Conservation (phyloP, 2,113 vertebrate genomes). For the Ictalurus furcatus region DNA sequence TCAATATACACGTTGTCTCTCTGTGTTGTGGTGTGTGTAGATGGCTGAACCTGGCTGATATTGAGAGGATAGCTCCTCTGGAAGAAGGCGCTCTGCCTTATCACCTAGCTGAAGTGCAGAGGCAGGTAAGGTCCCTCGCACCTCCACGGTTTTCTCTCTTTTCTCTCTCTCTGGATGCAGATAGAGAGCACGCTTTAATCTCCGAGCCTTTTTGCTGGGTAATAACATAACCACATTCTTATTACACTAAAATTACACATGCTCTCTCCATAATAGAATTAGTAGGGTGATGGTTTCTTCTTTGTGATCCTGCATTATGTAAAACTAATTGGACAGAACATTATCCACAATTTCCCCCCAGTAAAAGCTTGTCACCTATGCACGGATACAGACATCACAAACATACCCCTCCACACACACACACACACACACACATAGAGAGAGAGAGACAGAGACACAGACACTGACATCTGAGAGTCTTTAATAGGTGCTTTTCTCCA, state of each 20-base stretch:
- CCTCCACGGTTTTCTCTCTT: constrained; percentile 2
- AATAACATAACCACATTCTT: constrained; percentile 56
- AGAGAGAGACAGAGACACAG: constrained; percentile 16
- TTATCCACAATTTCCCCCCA: constrained; percentile 71
- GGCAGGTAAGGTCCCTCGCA: constrained; percentile 75
- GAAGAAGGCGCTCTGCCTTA: constrained; percentile 89
- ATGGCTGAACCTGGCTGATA: constrained; percentile 88
- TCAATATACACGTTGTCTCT: background rate
- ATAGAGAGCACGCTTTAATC: constrained; percentile 50
- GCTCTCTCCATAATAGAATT: constrained; percentile 66
- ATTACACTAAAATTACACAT: constrained; percentile 60
- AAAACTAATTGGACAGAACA: constrained; percentile 73
- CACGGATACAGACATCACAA: constrained; percentile 68
- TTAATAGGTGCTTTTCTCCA: constrained; percentile 77
- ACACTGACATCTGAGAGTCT: constrained; percentile 69
- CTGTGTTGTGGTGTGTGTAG: constrained; percentile 63
- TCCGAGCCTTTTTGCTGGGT: constrained; percentile 56
- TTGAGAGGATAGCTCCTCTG: constrained; percentile 91
- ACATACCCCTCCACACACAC: constrained; percentile 67
- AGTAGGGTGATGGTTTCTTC: constrained; percentile 66
- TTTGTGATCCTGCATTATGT: constrained; percentile 75
- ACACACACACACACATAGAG: constrained; percentile 61
- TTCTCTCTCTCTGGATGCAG: constrained; percentile 29
- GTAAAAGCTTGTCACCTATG: constrained; percentile 69
- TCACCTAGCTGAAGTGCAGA: constrained; percentile 89